Conservation (phyloP, 2,888 invertebrate species). For the Dynastes tityus region DNA sequence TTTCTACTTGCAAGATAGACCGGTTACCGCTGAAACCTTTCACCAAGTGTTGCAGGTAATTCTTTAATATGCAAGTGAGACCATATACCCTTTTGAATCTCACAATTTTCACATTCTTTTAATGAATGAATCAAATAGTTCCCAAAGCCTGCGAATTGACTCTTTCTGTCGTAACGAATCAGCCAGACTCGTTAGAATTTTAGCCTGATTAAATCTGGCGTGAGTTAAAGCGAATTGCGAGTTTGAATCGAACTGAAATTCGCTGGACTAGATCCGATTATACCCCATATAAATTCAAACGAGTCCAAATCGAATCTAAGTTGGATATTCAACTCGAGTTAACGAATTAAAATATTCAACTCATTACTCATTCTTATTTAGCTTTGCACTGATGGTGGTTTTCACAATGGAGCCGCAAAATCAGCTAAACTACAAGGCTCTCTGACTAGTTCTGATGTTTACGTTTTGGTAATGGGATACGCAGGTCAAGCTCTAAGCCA, state of each 20-base stretch:
- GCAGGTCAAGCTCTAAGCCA: neutral
- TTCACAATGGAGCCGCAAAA: conserved; percentile 66
- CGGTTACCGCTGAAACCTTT: conserved; percentile 58
- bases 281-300: no score
- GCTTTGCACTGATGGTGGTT: conserved; percentile 66
- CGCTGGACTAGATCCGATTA: no score
- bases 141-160: no score
- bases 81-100: neutral
- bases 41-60: conserved; percentile 60
- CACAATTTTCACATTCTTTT: neutral
- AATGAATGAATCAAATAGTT: neutral
- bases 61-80: neutral
- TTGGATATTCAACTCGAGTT: no score
- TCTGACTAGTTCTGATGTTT: conserved; percentile 72
- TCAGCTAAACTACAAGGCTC: conserved; percentile 60
- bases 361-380: neutral
- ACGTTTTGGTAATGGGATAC: conserved; percentile 66
- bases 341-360: neutral
- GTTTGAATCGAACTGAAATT: no score
- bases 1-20: conserved; percentile 61
- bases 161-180: no score
- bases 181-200: no score
- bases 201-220: no score
- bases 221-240: no score
- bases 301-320: no score